Percentiles rank a stretch among this genome's conserved stretches.
Conservation (phyloP, 2,113 vertebrate genomes). For the Scatophagus argus region DNA sequence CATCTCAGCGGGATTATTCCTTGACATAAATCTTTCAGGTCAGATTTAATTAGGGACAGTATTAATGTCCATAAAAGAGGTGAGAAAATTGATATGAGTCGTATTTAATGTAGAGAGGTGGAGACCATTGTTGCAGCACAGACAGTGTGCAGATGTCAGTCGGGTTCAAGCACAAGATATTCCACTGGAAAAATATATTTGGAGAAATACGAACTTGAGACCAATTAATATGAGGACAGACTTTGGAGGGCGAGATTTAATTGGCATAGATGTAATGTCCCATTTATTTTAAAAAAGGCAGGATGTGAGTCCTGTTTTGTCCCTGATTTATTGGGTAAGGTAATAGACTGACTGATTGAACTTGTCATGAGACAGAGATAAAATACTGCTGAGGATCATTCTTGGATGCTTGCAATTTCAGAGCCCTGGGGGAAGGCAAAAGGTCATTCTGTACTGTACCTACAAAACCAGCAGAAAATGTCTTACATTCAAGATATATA, state of each 20-base stretch:
- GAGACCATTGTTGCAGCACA: conserved; percentile 22
- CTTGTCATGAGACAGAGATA: conserved; percentile 77
- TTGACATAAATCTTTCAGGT: conserved; percentile 66
- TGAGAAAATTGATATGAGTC: conserved; percentile 61
- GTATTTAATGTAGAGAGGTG: conserved; percentile 62
- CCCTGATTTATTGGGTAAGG: conserved; percentile 79
- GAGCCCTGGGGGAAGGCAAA: conserved; percentile 62
- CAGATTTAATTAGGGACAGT: conserved; percentile 55
- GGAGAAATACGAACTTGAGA: conserved; percentile 54
- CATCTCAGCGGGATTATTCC: conserved; percentile 49
- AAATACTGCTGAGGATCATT: conserved; percentile 79
- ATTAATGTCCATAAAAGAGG: conserved; percentile 62
- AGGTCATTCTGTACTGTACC: conserved; percentile 79
- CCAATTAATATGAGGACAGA: conserved; percentile 65
- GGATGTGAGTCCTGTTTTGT: conserved; percentile 65
- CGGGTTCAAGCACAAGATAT: conserved; percentile 47
- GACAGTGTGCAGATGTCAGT: conserved; percentile 36
- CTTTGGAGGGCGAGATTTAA: conserved; percentile 63
- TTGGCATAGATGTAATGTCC: conserved; percentile 75
- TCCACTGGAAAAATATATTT: conserved; percentile 57
- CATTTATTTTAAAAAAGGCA: conserved; percentile 65
- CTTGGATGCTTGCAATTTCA: conserved; percentile 70
- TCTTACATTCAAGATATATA: conserved; percentile 17
- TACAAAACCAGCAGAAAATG: conserved; percentile 52
- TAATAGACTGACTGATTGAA: conserved; percentile 85